Base-by-base conservation (phyloP, 2,888 invertebrate species). In the Piscicola geometra region DNA sequence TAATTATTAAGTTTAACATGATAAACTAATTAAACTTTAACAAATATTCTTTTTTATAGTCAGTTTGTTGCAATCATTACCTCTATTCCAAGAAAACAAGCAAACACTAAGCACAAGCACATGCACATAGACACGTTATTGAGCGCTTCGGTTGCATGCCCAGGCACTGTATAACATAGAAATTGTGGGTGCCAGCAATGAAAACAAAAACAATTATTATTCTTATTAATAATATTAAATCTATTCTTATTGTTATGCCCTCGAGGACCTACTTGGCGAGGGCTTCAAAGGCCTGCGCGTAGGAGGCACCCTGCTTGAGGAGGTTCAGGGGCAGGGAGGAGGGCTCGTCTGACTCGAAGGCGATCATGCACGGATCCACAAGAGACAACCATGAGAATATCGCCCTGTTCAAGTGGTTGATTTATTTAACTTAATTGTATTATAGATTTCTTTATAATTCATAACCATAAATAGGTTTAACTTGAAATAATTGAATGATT, bases 321-420 rank as follows among this genome's bases (percentile, higher is more conserved):
- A 35, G 47, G 33, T 69, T 69, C 32, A 69, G 18, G 30, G 36
- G n/a, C 2, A 25, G 33, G 30, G 41, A 35, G 15, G 47, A 69
- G 33, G 36, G 41, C 21, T 41, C 69, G 36, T 33, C 21, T 33
- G 36, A 1, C 1, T n/a, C 0, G 35, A 35, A 69, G 1, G 12
- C 36, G 28, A 69, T 21, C 15, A 5, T 69, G 0, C 15, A 28
- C 21, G 47, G 41, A 69, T 69, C 69, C 2, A 69, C 69, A 69
- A 69, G 36, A 21, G 69, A 33, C 25, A 69, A 47, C 69, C 69
- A 69, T 9, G 69, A 41, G 36, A 69, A 69, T 25, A 69, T 69
- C 5, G 69, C 69, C 30, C 69, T 69, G n/a, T 56, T 56, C 5
- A n/a, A 5, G 60, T 21, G n/a, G 3, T 56, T 9, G 9, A 56